These are phyloP conservation scores for Myripristis murdjan DNA, from an alignment of 2,797 vertebrate species.

Conservation along the genomic window DNA sequence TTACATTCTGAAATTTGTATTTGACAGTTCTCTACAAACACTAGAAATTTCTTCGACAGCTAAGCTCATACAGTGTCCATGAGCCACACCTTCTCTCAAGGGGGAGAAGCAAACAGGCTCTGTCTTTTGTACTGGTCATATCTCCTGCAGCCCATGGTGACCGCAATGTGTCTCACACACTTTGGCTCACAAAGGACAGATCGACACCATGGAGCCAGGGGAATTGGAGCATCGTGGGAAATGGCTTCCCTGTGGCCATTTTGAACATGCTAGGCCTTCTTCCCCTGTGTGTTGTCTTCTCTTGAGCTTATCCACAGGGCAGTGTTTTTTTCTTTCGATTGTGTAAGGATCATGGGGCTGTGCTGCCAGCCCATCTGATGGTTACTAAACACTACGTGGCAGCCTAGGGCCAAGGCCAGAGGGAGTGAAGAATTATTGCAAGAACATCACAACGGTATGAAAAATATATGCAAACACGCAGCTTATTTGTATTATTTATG, in stretches of 20 bases:
- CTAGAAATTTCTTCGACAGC: slow-evolving; percentile 22
- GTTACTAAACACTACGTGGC: slow-evolving; percentile 45
- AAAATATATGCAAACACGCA: too few species aligned
- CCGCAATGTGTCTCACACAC: slow-evolving; percentile 81
- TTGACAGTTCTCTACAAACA: slow-evolving; percentile 38
- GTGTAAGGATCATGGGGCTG: slow-evolving; percentile 55
- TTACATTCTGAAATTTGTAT: slow-evolving; percentile 38
- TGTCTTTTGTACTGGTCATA: slow-evolving; percentile 74
- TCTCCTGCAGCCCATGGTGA: slow-evolving; percentile 79
- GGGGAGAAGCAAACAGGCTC: slow-evolving; percentile 52
- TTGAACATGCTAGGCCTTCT: slow-evolving; percentile 62
- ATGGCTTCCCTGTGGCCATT: slow-evolving; percentile 76
- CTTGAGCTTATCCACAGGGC: slow-evolving; percentile 61
- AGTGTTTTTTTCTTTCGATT: slow-evolving; percentile 15
- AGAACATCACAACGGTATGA: background rate
- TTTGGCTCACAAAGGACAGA: slow-evolving; percentile 81
- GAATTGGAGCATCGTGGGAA: slow-evolving; percentile 70
- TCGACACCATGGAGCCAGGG: slow-evolving; percentile 68
- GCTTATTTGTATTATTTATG: too few species aligned
- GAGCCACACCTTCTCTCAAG: slow-evolving; percentile 43
- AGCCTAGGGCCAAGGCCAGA: slow-evolving; percentile 17
- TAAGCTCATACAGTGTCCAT: slow-evolving; percentile 47
- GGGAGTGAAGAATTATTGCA: background rate
- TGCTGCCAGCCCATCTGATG: slow-evolving; percentile 41
- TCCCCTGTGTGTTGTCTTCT: slow-evolving; percentile 50